These are phyloP conservation scores for Sus cebifrons DNA, from an alignment of 2,797 vertebrate species.

Conservation along the genomic window DNA sequence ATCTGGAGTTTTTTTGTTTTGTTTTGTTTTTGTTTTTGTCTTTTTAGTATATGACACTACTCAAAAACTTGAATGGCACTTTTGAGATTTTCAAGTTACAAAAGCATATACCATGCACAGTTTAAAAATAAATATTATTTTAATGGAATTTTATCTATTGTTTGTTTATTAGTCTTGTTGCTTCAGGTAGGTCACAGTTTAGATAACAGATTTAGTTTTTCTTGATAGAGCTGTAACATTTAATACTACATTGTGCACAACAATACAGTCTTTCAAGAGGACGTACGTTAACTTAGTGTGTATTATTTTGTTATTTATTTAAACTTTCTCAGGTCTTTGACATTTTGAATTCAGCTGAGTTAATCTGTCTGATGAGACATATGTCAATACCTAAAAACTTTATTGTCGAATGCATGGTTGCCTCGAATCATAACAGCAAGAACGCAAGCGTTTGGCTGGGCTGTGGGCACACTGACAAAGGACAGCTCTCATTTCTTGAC, in stretches of 20 bases:
- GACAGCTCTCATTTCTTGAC: constrained; percentile 93
- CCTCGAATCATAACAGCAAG: constrained; percentile 87
- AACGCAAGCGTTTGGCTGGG: constrained; percentile 93
- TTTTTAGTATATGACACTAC: not conserved
- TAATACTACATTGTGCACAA: not conserved
- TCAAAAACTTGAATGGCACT: not conserved
- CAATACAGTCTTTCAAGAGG: not conserved
- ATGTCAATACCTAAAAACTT: constrained; percentile 89
- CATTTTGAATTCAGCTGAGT: constrained; percentile 94
- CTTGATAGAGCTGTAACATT: not conserved
- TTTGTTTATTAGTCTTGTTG: not conserved
- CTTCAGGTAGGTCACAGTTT: not conserved
- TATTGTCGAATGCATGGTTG: constrained; percentile 93
- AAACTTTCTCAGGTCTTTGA: constrained; percentile 94
- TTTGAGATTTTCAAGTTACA: constrained; percentile 3
- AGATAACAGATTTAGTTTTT: not conserved
- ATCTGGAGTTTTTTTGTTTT: not conserved
- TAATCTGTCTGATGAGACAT: constrained; percentile 95
- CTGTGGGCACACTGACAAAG: constrained; percentile 92
- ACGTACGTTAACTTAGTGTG: not conserved
- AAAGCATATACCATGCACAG: not conserved
- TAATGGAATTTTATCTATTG: not conserved
- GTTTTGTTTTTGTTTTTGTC: not conserved
- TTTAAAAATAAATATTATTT: constrained; percentile 1
- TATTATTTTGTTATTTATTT: constrained; percentile 4